A percentile compares a stretch with the other conserved stretches of the same genome.
Evolutionary conservation across 23 tunicate species (phyloP).

Genomic region (Trididemnum clinides): DNA sequence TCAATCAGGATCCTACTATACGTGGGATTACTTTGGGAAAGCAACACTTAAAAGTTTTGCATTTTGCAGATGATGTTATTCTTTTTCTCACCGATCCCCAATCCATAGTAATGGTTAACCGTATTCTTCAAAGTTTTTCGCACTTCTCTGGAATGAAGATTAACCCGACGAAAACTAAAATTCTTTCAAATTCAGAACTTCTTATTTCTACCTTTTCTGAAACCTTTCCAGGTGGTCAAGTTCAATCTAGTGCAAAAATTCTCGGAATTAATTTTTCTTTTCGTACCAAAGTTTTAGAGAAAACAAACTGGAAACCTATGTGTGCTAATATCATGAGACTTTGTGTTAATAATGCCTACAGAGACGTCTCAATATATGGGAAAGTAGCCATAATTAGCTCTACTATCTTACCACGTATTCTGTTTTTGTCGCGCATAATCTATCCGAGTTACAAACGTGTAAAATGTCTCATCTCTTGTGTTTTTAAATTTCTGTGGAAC

Average conservation of each 20-base stretch:
- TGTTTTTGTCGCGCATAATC: no score
- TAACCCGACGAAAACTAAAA: slow-evolving; percentile 28
- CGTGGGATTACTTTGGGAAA: not conserved
- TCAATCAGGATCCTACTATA: not conserved
- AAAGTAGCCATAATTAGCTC: not conserved
- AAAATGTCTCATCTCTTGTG: no score
- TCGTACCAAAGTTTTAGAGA: not conserved
- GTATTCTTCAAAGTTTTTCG: not conserved
- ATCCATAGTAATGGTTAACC: not conserved
- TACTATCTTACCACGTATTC: not conserved
- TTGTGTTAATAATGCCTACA: not conserved
- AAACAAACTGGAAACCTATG: not conserved
- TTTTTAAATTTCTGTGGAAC: no score
- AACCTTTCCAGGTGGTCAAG: not conserved
- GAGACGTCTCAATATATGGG: slow-evolving; percentile 2
- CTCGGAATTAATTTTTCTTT: not conserved
- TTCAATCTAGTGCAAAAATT: not conserved
- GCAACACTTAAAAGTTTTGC: slow-evolving; percentile 1
- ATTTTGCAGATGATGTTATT: slow-evolving; percentile 45
- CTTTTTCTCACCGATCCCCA: not conserved
- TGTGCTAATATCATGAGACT: not conserved
- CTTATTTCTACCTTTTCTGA: not conserved
- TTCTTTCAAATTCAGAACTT: not conserved
- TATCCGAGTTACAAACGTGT: no score
- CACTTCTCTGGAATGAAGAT: slow-evolving; percentile 14